Base-by-base conservation (phyloP, 2,113 vertebrate genomes). In the Perccottus glenii region DNA sequence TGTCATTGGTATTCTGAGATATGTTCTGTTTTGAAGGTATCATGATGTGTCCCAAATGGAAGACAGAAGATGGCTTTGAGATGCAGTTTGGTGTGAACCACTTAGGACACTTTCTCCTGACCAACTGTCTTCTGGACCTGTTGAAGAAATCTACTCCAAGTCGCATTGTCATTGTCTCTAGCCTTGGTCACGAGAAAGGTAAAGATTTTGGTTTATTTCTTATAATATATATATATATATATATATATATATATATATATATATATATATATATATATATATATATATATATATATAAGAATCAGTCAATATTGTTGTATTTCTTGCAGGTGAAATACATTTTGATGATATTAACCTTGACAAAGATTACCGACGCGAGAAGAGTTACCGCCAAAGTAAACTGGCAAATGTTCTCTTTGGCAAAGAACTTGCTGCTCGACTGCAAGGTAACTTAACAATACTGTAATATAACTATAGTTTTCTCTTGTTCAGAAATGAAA, bases 51-150 rank as follows among this genome's bases (percentile, higher is more conserved):
- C 91, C 92, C 3, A 90, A 92, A 69, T 91, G 89, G 88, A 60
- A 73, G 69, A 94, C 93, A 0, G 66, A 90, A 8, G 92, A 93
- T 2, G 88, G 89, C 19, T 94, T 92, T 80, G 93, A 93, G 79
- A 92, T 93, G 93, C 92, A 94, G 83, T 88, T 93, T 57, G 91
- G 91, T 0, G 92, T 93, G 11, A 94, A 94, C 66, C 93, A 93
- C 68, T 68, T 94, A 57, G 90, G 91, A 57, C 93, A 92, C 74
- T 93, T 93, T 61, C 91, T 94, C 27, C 78, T 93, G 35, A 93
- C 93, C 43, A 89, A 91, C 70, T 79, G 84, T 59, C 90, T 93
- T 11, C 80, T 91, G 1, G 88, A 93, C 53, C 44, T 91, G 78
- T 73, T 93, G 60, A 90, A 91, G 67, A 90, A 86, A 43, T 92